Base-by-base conservation (phyloP, 2,797 vertebrate species). In the Coregonus suidteri region DNA sequence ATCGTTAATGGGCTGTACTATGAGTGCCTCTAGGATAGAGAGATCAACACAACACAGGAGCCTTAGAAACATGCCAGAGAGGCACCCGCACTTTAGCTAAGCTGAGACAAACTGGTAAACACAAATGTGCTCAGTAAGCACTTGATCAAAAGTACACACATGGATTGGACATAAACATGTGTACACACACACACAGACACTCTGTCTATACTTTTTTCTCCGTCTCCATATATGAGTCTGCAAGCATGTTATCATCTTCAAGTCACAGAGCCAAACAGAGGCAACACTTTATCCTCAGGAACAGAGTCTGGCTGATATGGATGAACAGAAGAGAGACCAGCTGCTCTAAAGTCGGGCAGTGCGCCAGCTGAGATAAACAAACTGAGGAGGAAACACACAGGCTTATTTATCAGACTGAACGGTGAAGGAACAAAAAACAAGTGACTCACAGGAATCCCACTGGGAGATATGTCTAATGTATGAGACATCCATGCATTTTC, bases 1-100 rank as follows among this genome's bases (percentile, higher is more conserved):
- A 82, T 85, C 83, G 82, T 89, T 93, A 91, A 90, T 88, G 86
- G 85, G 54, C 81, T 88, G 86, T 89, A 88, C 82, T 91, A 87
- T 77, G 79, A 88, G 86, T 81, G 83, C 78, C 83, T 75, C 77
- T 83, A 67, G 70, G 79, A 53, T 70, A 78, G 71, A 15, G 80
- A 79, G 79, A 84, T 83, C 59, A 75, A 77, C 76, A 77, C 1
- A 66, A 75, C 37, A 56, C 69, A 31, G 2, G 72, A 74, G 73
- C 37, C 47, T 64, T 54, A 56, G 35, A 79, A 84, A 85, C 71
- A 79, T 35, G 30, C 13, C 30, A 66, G 13, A 65, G n/a, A 31
- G 3, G 11, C 64, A 30, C n/a, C 7, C 13, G 4, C 65, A 66
- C 20, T 67, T 35, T 30, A 67, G 30, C 30, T 31, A 30, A 34